Base-by-base conservation (phyloP, 2,888 invertebrate species). In the Periphyllus acericola region DNA sequence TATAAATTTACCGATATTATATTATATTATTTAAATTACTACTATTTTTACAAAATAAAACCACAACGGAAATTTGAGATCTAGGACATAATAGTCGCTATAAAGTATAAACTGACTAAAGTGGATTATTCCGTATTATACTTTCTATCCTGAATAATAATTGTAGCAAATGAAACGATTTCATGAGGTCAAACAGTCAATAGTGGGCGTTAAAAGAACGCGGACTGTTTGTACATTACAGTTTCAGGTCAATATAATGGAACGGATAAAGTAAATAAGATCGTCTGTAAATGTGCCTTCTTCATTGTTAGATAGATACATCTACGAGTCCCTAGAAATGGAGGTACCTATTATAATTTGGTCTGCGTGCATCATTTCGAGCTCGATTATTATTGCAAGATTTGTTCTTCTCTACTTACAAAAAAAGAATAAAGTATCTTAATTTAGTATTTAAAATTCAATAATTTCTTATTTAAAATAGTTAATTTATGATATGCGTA, bases 131-230 rank as follows among this genome's bases (percentile, higher is more conserved):
- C 74, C 34, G 84, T 85, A 68, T 66, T 78, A 29, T 55, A 78
- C 80, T 80, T 86, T 86, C 86, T 86, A 86, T 86, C 86, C 79
- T 72, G 72, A 86, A 86, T 86, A 86, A 86, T 86, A 85, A 78
- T 68, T 85, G 85, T 85, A 72, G 86, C 60, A 80, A 86, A 86
- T 55, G 79, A 86, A 86, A 86, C 29, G 86, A 80, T 80, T 86
- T 86, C 86, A 72, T 55, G 80, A 86, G 86, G 86, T 86, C 86
- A 86, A 86, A 86, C 60, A 86, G 79, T 86, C 80, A 86, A 79
- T 80, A 80, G 86, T 86, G 80, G 86, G 86, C 86, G 80, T 71
- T 86, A 72, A 34, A 80, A 86, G 40, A 72, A 80, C 72, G 29
- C 29, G 29, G 21, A 79, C 32, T 80, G 72, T 83, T 25, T 71